Evolutionary conservation across 1,140 invertebrate genomes (phyloP), one percentile per base, ranked within the genome.

Genomic region (Dendroctonus valens): DNA sequence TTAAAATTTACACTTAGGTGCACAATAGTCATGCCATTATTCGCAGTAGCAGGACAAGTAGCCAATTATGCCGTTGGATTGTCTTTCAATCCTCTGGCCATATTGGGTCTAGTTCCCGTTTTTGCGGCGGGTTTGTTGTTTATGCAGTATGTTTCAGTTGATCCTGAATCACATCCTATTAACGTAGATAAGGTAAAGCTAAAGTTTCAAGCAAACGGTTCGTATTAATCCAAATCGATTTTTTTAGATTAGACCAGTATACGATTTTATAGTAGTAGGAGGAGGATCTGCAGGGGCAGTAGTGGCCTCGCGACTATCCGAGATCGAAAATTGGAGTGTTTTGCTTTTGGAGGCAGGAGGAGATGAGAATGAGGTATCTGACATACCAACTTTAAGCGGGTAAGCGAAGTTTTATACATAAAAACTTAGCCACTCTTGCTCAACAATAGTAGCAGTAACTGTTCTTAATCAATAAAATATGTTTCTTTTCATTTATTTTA

Each of bases 241-340:
- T 66, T 82, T 77, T 37, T 82, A 91, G 90, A 75, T 91, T 64
- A 75, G 86, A 70, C 83, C 83, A 59, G 86, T 88, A 74, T 93
- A 93, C 80, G 91, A 92, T 76, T 93, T 92, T 72, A 85, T 92
- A 72, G 85, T 93, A 72, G 85, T 97, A 42, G 95, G 95, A n/a
- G 94, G 89, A 5, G 92, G 92, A 4, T 94, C 92, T 3, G 93
- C 94, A 0, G 95, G 95, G 14, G 91, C 92, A 5, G 94, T 97
- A n/a, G 81, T 97, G 40, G 94, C 94, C 6, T 94, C 90, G 58
- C 85, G 95, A 42, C 81, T 97, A 46, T 92, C 93, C 0, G 91
- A 93, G 76, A 79, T 90, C 9, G 77, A 83, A 53, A 89, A 91
- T 73, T 91, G 90, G 88, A 89, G 85, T 1, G 88, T 95, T 0